A percentile compares a stretch with the other conserved stretches of the same genome.
Evolutionary conservation across 2,113 vertebrate genomes (phyloP).

Genomic region (Myodes glareolus): DNA sequence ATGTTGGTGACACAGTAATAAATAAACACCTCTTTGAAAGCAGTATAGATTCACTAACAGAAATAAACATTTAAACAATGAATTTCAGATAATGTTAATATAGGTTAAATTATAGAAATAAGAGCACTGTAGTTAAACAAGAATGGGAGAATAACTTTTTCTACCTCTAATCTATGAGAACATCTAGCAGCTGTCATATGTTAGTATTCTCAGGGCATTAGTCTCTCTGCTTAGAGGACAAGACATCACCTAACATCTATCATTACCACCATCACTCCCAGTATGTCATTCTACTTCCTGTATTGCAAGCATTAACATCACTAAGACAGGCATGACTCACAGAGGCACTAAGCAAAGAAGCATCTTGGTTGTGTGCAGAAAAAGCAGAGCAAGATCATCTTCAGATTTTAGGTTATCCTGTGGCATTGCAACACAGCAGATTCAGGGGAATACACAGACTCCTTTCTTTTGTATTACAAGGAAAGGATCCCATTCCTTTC

Average conservation of each 20-base stretch:
- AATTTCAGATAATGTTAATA: not conserved
- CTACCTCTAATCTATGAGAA: not conserved
- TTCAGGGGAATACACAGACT: not conserved
- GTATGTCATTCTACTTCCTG: not conserved
- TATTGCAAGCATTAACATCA: not conserved
- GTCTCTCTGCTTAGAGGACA: not conserved
- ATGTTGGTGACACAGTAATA: not conserved
- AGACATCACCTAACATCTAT: not conserved
- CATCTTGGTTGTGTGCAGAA: not conserved
- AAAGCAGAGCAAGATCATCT: not conserved
- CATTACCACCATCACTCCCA: not conserved
- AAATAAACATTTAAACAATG: constrained; percentile 9
- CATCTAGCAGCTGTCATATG: not conserved
- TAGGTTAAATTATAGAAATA: not conserved
- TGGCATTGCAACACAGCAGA: not conserved
- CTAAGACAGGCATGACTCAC: not conserved
- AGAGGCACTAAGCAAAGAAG: not conserved
- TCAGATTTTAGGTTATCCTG: not conserved
- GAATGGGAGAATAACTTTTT: not conserved
- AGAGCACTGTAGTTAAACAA: not conserved
- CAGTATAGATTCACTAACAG: not conserved
- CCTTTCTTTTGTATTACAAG: not conserved
- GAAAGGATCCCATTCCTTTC: not conserved
- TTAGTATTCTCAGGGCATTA: not conserved
- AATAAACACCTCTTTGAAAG: not conserved